These are phyloP conservation scores for Alethe diademata DNA, from an alignment of 2,113 vertebrate genomes.

Conservation along the genomic window DNA sequence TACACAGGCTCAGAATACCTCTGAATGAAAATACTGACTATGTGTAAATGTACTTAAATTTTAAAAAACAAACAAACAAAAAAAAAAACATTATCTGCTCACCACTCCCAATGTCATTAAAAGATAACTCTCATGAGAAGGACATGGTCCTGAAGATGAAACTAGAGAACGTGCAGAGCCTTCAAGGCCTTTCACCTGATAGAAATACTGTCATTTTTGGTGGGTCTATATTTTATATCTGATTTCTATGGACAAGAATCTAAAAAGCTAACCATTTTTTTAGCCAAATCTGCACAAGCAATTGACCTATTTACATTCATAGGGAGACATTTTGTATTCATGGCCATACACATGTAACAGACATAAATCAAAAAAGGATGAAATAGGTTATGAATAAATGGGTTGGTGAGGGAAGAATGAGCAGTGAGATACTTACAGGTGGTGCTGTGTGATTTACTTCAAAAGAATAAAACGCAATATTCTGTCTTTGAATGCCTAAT, in stretches of 20 bases:
- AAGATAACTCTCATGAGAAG: not conserved
- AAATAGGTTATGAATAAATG: slow-evolving; percentile 52
- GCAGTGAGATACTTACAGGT: not conserved
- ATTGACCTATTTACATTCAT: slow-evolving; percentile 65
- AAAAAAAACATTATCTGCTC: not conserved
- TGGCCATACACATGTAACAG: slow-evolving; percentile 10
- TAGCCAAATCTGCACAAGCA: slow-evolving; percentile 29
- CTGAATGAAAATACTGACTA: not conserved
- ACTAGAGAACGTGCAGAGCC: slow-evolving; percentile 1
- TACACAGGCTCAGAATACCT: not conserved
- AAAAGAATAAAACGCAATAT: slow-evolving; percentile 63
- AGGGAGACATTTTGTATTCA: slow-evolving; percentile 58
- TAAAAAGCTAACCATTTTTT: not conserved
- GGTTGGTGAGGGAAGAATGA: not conserved
- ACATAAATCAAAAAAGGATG: slow-evolving; percentile 59
- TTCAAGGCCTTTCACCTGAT: slow-evolving; percentile 17
- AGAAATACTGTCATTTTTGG: slow-evolving; percentile 17
- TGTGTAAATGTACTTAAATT: not conserved
- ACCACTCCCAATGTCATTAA: not conserved
- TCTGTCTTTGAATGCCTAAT: slow-evolving; percentile 59
- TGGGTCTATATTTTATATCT: slow-evolving; percentile 48
- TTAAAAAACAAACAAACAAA: not conserved
- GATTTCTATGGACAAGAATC: slow-evolving; percentile 14
- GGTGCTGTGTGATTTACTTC: slow-evolving; percentile 48
- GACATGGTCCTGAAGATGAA: slow-evolving; percentile 24